A percentile compares a stretch with the other conserved stretches of the same genome.
Evolutionary conservation across 2,113 vertebrate species (phyloP).

Genomic region (Felis catus): F.catus_Fca126_mat1.0 CM031428.1:38614001-38614500

Average conservation of each 20-base stretch:
- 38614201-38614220: neutral
- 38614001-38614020: neutral
- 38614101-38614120: neutral
- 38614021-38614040: neutral
- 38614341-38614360: slow-evolving; percentile 49
- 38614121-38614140: neutral
- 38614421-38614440: neutral
- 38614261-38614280: slow-evolving; percentile 28
- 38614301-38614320: slow-evolving; percentile 38
- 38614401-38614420: neutral
- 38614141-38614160: neutral
- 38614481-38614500: neutral
- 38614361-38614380: neutral
- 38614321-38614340: slow-evolving; percentile 21
- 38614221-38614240: neutral
- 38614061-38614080: neutral
- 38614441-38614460: neutral
- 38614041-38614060: neutral
- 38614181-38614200: slow-evolving; percentile 13
- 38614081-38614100: neutral
- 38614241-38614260: slow-evolving; percentile 11
- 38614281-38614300: neutral
- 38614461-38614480: neutral
- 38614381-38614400: neutral
- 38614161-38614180: slow-evolving; percentile 26